Percentiles rank a stretch among this genome's conserved stretches.
These are phyloP conservation scores for Tamias sibiricus DNA, from an alignment of 2,113 vertebrate species.

Conservation along the genomic window DNA sequence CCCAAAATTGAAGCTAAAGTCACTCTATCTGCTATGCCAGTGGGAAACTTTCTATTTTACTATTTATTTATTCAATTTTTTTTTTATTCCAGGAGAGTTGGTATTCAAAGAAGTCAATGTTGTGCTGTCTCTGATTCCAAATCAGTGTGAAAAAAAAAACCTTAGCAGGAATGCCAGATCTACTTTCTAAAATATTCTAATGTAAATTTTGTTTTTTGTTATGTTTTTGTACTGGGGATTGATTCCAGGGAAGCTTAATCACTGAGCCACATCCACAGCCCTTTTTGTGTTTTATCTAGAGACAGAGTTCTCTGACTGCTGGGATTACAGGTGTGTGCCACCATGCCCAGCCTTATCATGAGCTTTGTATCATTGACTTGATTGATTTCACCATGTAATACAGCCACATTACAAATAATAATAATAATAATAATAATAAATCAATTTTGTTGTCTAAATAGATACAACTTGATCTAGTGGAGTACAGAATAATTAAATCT, in stretches of 20 bases:
- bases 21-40: neutral
- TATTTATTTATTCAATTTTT: neutral
- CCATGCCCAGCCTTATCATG: neutral
- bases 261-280: no score
- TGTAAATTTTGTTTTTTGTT: neutral
- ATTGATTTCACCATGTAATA: neutral
- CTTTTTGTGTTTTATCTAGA: no score
- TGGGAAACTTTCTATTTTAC: neutral
- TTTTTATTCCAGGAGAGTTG: neutral
- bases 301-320: no score
- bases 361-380: neutral
- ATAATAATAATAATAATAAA: no score
- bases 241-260: no score
- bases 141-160: slow-evolving; percentile 15
- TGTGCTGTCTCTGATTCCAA: neutral
- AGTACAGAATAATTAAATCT: slow-evolving; percentile 18
- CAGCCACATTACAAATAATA: neutral
- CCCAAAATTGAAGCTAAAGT: neutral
- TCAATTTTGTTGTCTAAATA: neutral
- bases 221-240: no score
- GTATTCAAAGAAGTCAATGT: neutral
- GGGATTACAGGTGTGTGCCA: no score
- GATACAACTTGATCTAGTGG: neutral
- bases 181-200: neutral
- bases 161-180: neutral